Conservation (phyloP, 2,113 vertebrate genomes). For the Apteryx mantelli region DNA sequence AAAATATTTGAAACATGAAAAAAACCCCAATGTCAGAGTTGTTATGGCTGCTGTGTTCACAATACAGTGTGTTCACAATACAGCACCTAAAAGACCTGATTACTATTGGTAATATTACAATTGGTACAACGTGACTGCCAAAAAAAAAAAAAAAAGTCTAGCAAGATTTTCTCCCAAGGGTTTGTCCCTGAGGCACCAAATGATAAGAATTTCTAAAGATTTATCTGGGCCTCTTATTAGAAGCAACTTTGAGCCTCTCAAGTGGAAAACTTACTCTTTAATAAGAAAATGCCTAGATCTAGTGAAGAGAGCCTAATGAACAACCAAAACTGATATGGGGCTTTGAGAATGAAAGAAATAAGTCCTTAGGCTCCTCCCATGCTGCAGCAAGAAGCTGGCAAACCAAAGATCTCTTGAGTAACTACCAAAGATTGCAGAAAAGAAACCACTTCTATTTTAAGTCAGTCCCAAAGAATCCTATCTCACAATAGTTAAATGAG, state of each 20-base stretch:
- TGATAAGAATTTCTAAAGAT: not conserved
- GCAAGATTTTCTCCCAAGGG: not conserved
- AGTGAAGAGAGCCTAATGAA: not conserved
- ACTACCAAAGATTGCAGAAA: not conserved
- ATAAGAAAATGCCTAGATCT: not conserved
- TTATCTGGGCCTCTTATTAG: not conserved
- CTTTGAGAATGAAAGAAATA: not conserved
- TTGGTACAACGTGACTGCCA: not conserved
- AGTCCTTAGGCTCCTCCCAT: not conserved
- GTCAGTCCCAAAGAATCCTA: not conserved
- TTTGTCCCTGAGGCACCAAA: not conserved
- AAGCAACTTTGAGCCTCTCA: not conserved
- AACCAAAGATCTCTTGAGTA: not conserved
- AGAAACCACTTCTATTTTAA: not conserved
- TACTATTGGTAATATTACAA: not conserved
- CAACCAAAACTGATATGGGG: not conserved
- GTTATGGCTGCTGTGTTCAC: not conserved
- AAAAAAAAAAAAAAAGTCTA: not conserved
- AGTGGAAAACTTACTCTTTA: not conserved
- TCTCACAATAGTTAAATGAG: not conserved
- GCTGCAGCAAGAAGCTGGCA: not conserved
- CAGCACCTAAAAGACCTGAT: fast-evolving
- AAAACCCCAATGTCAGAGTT: not conserved
- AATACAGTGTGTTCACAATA: not conserved
- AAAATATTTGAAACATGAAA: not conserved